A percentile compares a stretch with the other conserved stretches of the same genome.
Evolutionary conservation across 2,888 invertebrate species (phyloP).

Genomic region (Nomada hirtipes): DNA sequence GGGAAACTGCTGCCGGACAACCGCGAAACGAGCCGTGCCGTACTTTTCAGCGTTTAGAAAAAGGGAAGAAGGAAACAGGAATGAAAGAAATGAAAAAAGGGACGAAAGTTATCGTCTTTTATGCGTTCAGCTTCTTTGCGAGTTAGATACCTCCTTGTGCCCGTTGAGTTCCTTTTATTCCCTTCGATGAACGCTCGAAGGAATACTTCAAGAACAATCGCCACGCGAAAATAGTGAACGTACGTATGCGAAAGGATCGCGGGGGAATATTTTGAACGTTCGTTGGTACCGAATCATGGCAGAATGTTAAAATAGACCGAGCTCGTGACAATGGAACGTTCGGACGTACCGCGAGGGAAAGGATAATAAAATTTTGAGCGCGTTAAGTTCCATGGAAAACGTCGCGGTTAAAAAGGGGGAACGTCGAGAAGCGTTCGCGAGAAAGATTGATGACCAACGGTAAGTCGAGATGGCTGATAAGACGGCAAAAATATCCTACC

Average conservation of each 20-base stretch:
- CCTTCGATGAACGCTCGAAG: background rate
- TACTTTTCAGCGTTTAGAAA: conserved; percentile 25
- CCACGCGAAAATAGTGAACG: background rate
- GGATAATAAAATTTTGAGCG: too few relatives aligned
- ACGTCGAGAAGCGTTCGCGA: background rate
- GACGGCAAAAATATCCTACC: conserved; percentile 30
- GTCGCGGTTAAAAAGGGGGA: conserved; percentile 27
- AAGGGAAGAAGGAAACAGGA: background rate
- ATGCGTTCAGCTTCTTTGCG: conserved; percentile 2
- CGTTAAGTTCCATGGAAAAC: too few relatives aligned
- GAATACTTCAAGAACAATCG: conserved; percentile 2
- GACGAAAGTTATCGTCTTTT: background rate
- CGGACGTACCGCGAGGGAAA: too few relatives aligned
- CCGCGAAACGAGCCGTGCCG: background rate
- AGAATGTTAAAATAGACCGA: too few relatives aligned
- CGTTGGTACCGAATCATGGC: too few relatives aligned
- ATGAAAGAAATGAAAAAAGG: too few relatives aligned
- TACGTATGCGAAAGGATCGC: background rate
- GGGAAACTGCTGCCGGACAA: background rate
- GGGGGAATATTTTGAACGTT: too few relatives aligned
- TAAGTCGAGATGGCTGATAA: conserved; percentile 10
- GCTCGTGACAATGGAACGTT: too few relatives aligned
- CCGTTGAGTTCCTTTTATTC: background rate
- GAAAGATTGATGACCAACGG: conserved; percentile 21
- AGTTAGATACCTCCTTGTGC: background rate